phyloP scores from a whole-genome alignment of 2,888 invertebrate species.

The Hemistola chrysoprasaria region DNA sequence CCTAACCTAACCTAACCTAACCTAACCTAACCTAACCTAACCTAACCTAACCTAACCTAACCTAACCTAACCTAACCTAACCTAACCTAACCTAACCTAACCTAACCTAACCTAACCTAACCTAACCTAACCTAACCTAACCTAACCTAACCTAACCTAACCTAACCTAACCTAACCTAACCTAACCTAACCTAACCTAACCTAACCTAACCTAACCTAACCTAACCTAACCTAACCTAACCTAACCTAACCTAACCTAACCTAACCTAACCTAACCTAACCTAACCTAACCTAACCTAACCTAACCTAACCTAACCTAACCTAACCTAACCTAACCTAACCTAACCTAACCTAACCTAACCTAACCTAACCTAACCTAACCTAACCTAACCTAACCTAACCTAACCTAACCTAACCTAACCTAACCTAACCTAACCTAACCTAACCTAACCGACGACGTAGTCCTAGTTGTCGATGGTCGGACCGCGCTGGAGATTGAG shows the following conservation, averaged over 20 bases:
- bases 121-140: conserved; percentile 28
- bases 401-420: conserved; percentile 13
- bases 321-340: conserved; percentile 16
- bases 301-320: conserved; percentile 17
- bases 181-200: conserved; percentile 32
- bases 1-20: conserved; percentile 7
- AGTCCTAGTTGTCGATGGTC: too few species aligned
- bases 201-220: conserved; percentile 33
- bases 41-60: neutral
- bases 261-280: conserved; percentile 32
- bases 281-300: conserved; percentile 33
- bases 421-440: too few species aligned
- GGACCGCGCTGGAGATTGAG: too few species aligned
- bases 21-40: neutral
- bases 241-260: conserved; percentile 34
- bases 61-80: conserved; percentile 5
- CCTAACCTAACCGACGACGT: conserved; percentile 15
- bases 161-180: conserved; percentile 34
- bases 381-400: conserved; percentile 16
- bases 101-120: conserved; percentile 34
- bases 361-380: conserved; percentile 19
- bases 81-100: conserved; percentile 30
- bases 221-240: conserved; percentile 33
- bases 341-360: conserved; percentile 14
- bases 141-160: too few species aligned